A percentile compares a stretch with the other conserved stretches of the same genome.
phyloP scores from a whole-genome alignment of 2,888 invertebrate species.

The Minunthozetes semirufus region DNA sequence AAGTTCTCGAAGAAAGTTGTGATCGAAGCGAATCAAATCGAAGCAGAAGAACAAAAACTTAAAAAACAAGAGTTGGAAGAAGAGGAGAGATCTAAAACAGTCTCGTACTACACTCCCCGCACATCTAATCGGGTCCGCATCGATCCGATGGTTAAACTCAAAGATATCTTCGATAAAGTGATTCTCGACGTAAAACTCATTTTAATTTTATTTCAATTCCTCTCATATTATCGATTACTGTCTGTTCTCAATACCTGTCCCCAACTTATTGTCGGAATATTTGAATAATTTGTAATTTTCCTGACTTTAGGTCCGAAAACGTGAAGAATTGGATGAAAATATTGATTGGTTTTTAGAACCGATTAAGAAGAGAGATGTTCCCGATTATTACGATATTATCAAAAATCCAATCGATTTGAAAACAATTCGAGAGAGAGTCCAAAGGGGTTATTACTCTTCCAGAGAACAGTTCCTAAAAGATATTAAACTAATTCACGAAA shows the following conservation, averaged over 20 bases:
- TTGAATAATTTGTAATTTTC: no score
- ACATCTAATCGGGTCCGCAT: neutral
- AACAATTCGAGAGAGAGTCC: neutral
- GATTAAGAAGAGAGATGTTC: neutral
- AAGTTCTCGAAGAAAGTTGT: neutral
- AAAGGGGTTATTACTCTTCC: neutral
- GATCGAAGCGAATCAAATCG: neutral
- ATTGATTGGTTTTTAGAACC: neutral
- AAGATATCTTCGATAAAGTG: neutral
- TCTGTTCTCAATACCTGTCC: no score
- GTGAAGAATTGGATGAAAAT: neutral
- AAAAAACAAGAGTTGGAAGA: neutral
- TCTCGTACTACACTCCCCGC: neutral
- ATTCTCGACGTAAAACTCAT: no score
- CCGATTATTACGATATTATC: slow-evolving; percentile 27
- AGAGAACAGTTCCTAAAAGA: neutral
- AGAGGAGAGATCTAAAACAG: neutral
- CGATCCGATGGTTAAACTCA: slow-evolving; percentile 13
- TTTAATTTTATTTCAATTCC: no score
- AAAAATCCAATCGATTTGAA: slow-evolving; percentile 27
- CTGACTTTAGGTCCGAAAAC: neutral
- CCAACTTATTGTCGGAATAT: no score
- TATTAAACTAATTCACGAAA: slow-evolving; percentile 1
- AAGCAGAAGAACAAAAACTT: neutral
- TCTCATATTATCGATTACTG: no score